Base-by-base conservation (phyloP, 2,797 vertebrate genomes). In the Ctenochaetus hawaiiensis region DNA sequence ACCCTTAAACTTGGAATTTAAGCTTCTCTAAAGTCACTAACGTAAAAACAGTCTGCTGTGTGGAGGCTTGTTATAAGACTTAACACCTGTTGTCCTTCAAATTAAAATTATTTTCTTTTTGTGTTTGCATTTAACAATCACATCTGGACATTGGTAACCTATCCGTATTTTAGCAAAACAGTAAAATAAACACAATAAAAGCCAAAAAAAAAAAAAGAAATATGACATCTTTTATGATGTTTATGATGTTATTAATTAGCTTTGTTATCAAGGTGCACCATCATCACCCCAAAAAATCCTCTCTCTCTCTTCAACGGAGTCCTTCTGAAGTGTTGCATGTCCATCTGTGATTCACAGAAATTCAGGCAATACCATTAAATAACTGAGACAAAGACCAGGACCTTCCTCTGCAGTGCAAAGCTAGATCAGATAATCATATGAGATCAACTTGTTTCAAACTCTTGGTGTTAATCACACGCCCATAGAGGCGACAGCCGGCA, bases 221-320 rank as follows among this genome's bases (percentile, higher is more conserved):
- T 30, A 44, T 7, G 60, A 65, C 48, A 62, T 71, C 44, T 30
- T 65, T 83, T n/a, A n/a, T n/a, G n/a, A n/a, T n/a, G n/a, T n/a
- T 22, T 45, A 58, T 62, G 56, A 71, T 52, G 67, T 67, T 34
- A 16, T 0, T 39, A 45, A 59, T 63, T 7, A 77, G 49, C 34
- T 14, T 71, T 20, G 34, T 66, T 44, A 20, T 26, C 34, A 1
- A 80, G 37, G 43, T 44, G 62, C 13, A 52, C 43, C 34, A 47
- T 52, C 30, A 58, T 7, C 49, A 2, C 30, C 6, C 8, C 11
- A 45, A 48, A 66, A 56, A 47, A 13, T 2, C 17, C n/a, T 2
- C 4, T 49, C 30, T 60, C 14, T 75, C 18, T 71, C 49, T 26
- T 59, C 11, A 37, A 12, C 41, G 26, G 17, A 78, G 59, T 71